phyloP scores from a whole-genome alignment of 2,797 vertebrate genomes.

The Thaleichthys pacificus region DNA sequence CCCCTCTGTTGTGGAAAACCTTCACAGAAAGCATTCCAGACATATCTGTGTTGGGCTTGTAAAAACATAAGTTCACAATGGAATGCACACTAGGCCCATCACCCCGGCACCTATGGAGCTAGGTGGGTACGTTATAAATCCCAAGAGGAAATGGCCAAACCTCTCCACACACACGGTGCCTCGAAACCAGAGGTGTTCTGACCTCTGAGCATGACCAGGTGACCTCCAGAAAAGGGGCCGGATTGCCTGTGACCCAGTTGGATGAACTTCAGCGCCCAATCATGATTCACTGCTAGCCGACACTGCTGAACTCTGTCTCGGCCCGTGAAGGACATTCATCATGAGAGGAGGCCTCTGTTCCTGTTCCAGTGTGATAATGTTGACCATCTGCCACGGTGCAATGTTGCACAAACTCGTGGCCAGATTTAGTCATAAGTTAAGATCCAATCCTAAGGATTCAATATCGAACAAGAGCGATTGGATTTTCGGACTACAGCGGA shows the following conservation, averaged over 20 bases:
- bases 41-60: constrained; percentile 30
- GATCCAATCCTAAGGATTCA: not conserved
- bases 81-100: not conserved
- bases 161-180: not conserved
- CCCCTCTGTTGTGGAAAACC: constrained; percentile 14
- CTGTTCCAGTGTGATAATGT: not conserved
- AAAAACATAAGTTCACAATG: constrained; percentile 22
- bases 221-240: constrained; percentile 19
- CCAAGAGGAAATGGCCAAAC: no score
- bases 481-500: not conserved
- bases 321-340: not conserved
- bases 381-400: not conserved
- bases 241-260: not conserved
- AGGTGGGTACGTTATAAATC: no score
- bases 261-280: constrained; percentile 5
- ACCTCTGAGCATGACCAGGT: constrained; percentile 14
- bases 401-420: not conserved
- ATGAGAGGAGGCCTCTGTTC: not conserved
- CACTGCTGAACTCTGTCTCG: not conserved
- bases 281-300: constrained; percentile 4
- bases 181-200: constrained; percentile 6
- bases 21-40: constrained; percentile 29
- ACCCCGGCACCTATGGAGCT: no score
- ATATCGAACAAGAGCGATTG: not conserved
- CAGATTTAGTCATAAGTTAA: not conserved